These are phyloP conservation scores for Caprella mutica DNA, from an alignment of 2,888 invertebrate genomes.

Conservation along the genomic window DNA sequence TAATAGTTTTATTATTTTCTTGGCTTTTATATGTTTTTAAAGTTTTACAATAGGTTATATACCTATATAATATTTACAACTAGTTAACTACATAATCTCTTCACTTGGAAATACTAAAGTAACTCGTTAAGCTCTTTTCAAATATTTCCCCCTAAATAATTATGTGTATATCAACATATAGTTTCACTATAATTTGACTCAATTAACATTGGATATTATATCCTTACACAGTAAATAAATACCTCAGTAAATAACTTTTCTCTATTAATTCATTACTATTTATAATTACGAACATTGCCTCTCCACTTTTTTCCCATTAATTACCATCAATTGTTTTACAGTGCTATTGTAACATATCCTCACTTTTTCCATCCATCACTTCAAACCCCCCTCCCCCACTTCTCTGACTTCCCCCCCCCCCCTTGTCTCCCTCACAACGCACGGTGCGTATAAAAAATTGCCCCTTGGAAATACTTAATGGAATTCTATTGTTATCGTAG, in stretches of 20 bases:
- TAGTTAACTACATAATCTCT: not conserved
- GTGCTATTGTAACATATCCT: too few relatives aligned
- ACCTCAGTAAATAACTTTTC: not conserved
- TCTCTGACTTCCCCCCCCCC: too few relatives aligned
- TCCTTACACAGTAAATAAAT: not conserved
- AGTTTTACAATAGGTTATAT: not conserved
- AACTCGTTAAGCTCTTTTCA: not conserved
- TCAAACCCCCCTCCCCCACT: too few relatives aligned
- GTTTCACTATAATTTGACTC: not conserved
- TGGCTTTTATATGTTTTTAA: not conserved
- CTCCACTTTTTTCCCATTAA: too few relatives aligned
- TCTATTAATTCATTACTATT: not conserved
- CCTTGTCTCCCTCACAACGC: too few relatives aligned
- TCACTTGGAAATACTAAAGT: not conserved
- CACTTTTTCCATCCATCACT: too few relatives aligned
- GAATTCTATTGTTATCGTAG: too few relatives aligned
- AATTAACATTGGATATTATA: slow-evolving; percentile 4
- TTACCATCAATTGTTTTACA: too few relatives aligned
- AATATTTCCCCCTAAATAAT: not conserved
- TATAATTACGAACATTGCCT: not conserved
- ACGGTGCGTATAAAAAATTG: too few relatives aligned
- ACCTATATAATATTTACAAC: not conserved
- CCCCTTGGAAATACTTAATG: too few relatives aligned
- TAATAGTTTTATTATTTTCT: not conserved
- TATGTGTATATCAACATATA: slow-evolving; percentile 7